Base-by-base conservation (phyloP, 92 coral and sea anemone species). In the Epizoanthus illoricatus region DNA sequence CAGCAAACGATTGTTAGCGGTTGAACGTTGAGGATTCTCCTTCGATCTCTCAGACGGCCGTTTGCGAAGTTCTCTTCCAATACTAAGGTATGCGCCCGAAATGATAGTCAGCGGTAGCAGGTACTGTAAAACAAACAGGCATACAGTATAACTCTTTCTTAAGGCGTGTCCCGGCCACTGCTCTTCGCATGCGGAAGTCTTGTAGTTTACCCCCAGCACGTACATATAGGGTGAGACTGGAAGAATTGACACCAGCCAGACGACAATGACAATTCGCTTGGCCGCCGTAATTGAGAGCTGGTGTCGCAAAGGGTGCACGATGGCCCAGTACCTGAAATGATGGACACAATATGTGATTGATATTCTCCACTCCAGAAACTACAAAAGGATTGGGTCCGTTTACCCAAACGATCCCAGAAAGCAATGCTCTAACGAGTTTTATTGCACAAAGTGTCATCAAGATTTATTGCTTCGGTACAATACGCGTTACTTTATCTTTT, bases 291-390 rank as follows among this genome's bases (percentile, higher is more conserved):
- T 71, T n/a, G 92, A 78, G 21, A 93, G 86, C 73, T 93, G 97
- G n/a, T 64, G 84, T 7, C 89, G 86, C 45, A 93, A 69, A 0
- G 97, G 97, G 62, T 91, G 97, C 19, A 86, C 88, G 67, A 93
- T 93, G 4, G 97, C 97, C 90, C 97, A 87, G 80, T 91, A 91
- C 56, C 97, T 89, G n/a, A 90, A 39, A 68, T 16, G 36, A 52
- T 52, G 12, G 56, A 52, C 16, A 52, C 2, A 52, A 52, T 52
- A 52, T 52, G 56, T 9, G 16, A 49, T 7, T 49, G 12, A 52
- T 13, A 9, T 52, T 10, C 12, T 12, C 16, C 15, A 52, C 56
- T 52, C 15, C 56, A 52, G 15, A 52, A 52, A 9, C 15, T 9
- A 11, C 3, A 52, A 52, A 52, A 52, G 56, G 56, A 52, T 11